Evolutionary conservation across 2,888 invertebrate genomes (phyloP).

Genomic region (Rugalucina vietnamica): DNA sequence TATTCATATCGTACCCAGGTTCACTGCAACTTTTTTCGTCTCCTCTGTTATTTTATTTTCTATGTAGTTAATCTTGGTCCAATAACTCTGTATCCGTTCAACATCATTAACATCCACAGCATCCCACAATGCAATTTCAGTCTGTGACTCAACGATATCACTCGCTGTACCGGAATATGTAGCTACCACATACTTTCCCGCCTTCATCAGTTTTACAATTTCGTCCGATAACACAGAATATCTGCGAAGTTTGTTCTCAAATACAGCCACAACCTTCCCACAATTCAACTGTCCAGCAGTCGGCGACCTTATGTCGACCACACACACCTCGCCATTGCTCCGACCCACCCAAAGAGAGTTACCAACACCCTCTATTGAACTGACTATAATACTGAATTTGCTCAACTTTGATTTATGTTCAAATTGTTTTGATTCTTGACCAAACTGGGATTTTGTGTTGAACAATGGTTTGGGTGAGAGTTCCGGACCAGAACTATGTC

Average conservation of each 20-base stretch:
- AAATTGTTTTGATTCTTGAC: not conserved
- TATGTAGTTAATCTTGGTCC: not conserved
- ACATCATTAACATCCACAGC: constrained; percentile 30
- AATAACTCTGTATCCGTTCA: constrained; percentile 26
- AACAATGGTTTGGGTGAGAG: not conserved
- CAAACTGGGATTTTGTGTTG: not conserved
- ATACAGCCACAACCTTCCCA: constrained; percentile 45
- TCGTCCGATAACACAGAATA: not conserved
- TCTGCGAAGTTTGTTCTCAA: not conserved
- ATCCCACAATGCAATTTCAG: constrained; percentile 56
- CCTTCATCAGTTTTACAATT: constrained; percentile 21
- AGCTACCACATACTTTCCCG: constrained; percentile 46
- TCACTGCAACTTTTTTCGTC: not conserved
- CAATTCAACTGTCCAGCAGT: constrained; percentile 8
- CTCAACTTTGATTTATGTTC: not conserved
- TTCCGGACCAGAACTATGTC: too few species aligned
- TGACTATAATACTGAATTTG: constrained; percentile 38
- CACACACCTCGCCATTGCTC: constrained; percentile 69
- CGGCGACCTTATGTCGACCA: constrained; percentile 33
- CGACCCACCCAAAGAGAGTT: constrained; percentile 75
- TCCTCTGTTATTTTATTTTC: constrained; percentile 4
- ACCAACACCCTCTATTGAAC: constrained; percentile 60
- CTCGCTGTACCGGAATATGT: constrained; percentile 17
- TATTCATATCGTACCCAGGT: too few species aligned
- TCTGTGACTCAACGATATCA: not conserved